Percentiles rank a stretch among this genome's conserved stretches.
Conservation (phyloP, 1,140 invertebrate species). For the Magallana gigas region DNA sequence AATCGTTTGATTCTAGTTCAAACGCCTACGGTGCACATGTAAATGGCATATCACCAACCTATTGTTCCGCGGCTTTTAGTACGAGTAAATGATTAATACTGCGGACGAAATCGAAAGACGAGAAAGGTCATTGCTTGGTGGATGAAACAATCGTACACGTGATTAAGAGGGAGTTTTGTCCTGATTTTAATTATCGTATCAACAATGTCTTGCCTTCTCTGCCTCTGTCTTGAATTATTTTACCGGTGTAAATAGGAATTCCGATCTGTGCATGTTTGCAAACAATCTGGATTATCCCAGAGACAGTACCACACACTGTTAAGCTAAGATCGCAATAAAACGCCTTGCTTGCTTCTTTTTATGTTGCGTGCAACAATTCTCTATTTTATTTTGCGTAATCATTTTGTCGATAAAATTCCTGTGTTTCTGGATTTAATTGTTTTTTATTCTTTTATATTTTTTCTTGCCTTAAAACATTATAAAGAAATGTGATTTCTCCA, state of each 20-base stretch:
- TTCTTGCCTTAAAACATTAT: too few species aligned
- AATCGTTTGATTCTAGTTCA: background rate
- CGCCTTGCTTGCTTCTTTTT: background rate
- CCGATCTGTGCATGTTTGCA: background rate
- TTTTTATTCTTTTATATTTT: too few species aligned
- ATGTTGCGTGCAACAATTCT: background rate
- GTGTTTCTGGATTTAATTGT: background rate
- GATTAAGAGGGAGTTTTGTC: background rate
- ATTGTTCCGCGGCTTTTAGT: background rate
- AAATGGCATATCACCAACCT: background rate
- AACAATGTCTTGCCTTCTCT: background rate
- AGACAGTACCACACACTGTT: background rate
- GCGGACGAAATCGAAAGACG: background rate
- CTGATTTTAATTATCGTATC: background rate
- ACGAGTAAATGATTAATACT: background rate
- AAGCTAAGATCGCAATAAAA: background rate
- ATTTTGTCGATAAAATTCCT: background rate
- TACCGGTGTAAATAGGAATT: background rate
- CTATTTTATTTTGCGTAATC: conserved; percentile 8
- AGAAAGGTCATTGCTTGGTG: background rate
- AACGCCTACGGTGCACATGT: background rate
- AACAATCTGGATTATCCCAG: background rate
- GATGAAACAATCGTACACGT: background rate
- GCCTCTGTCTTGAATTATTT: background rate
- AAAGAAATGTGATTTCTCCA: too few species aligned